Percentiles rank a stretch among this genome's conserved stretches.
Conservation (phyloP, 2,113 vertebrate species). For the Sinocyclocheilus grahami region DNA sequence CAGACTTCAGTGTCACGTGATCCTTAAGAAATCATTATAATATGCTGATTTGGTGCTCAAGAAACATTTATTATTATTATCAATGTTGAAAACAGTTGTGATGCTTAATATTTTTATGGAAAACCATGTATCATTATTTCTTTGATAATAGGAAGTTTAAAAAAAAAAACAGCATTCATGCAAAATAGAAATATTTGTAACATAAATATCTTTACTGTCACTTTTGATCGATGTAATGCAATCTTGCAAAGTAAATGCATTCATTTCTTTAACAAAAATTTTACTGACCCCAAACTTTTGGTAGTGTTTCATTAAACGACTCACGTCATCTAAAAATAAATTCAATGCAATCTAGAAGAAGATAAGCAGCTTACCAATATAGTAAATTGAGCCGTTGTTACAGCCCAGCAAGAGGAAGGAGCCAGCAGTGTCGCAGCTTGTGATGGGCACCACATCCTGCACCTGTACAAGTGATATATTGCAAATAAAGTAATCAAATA, state of each 20-base stretch:
- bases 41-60: too few species aligned
- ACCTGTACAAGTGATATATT: constrained; percentile 74
- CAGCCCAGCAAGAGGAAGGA: constrained; percentile 95
- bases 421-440: constrained; percentile 95
- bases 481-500: background rate
- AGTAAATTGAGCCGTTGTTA: constrained; percentile 97
- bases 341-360: background rate
- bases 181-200: too few species aligned
- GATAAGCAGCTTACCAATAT: constrained; percentile 83
- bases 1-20: too few species aligned
- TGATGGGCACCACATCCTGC: constrained; percentile 93
- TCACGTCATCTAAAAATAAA: background rate
- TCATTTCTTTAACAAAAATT: background rate
- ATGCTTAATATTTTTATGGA: too few species aligned
- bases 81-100: too few species aligned
- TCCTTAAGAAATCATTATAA: too few species aligned
- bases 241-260: background rate
- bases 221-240: too few species aligned
- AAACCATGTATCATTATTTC: too few species aligned
- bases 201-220: too few species aligned
- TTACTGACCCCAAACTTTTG: background rate
- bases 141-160: too few species aligned
- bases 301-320: background rate
- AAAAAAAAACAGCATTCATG: too few species aligned
- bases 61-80: too few species aligned